These are phyloP conservation scores for Enteromius fasciolatus DNA, from an alignment of 2,797 vertebrate genomes.

Conservation along the genomic window DNA sequence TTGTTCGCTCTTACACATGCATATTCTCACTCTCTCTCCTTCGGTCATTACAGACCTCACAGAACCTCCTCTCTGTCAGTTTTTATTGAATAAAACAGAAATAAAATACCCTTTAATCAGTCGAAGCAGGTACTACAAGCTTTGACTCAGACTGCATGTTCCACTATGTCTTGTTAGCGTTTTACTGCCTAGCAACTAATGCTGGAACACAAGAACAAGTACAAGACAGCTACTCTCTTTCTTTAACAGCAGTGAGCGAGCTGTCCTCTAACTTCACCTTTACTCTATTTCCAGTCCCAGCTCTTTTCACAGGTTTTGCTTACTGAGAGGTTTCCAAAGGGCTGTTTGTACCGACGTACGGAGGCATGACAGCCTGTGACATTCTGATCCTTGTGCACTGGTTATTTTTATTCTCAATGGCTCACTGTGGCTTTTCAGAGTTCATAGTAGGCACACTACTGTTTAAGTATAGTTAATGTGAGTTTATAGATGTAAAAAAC, in stretches of 20 bases:
- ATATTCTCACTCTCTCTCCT: slow-evolving; percentile 4
- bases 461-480: background rate
- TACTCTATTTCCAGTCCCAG: slow-evolving; percentile 69
- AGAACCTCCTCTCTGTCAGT: background rate
- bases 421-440: slow-evolving; percentile 38
- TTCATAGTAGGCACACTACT: slow-evolving; percentile 4
- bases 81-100: slow-evolving; percentile 1
- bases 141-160: slow-evolving; percentile 14
- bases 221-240: slow-evolving; percentile 12
- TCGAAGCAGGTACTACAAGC: background rate
- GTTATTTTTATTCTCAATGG: slow-evolving; percentile 66
- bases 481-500: background rate
- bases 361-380: slow-evolving; percentile 70
- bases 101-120: background rate
- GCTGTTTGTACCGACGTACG: slow-evolving; percentile 53
- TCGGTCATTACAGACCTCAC: background rate
- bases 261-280: slow-evolving; percentile 53
- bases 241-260: slow-evolving; percentile 2
- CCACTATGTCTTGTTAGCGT: slow-evolving; percentile 29
- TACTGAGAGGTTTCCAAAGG: slow-evolving; percentile 71
- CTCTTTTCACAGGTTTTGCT: slow-evolving; percentile 73
- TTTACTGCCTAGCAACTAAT: slow-evolving; percentile 48
- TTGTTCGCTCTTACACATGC: background rate
- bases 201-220: slow-evolving; percentile 13
- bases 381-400: slow-evolving; percentile 63